phyloP scores from a whole-genome alignment of 2,113 vertebrate species.

The Chaetodon auriga region DNA sequence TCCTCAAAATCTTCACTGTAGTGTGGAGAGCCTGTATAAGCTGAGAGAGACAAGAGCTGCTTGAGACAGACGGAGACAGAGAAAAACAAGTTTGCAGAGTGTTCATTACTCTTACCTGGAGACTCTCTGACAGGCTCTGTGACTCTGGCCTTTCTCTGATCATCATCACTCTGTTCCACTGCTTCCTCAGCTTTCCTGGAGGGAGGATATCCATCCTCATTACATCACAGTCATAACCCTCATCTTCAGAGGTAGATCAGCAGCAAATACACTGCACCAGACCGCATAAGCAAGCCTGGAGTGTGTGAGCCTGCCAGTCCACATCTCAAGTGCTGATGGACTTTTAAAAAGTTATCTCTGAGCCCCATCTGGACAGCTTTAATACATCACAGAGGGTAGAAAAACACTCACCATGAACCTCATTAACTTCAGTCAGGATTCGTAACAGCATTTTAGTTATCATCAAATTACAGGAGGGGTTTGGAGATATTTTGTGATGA shows the following conservation, averaged over 20 bases:
- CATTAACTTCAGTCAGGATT: background rate
- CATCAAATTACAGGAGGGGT: too few species aligned
- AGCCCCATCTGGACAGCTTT: background rate
- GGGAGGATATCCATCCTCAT: slow-evolving; percentile 7
- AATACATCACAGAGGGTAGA: background rate
- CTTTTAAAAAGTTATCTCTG: background rate
- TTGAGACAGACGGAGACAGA: background rate
- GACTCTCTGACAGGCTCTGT: slow-evolving; percentile 23
- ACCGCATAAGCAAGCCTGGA: background rate
- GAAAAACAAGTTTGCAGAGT: background rate
- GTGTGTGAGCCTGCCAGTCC: too few species aligned
- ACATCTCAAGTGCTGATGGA: background rate
- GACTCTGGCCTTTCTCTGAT: background rate
- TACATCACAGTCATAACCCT: background rate
- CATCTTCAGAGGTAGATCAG: slow-evolving; percentile 6
- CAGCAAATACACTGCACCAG: background rate
- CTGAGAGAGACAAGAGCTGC: background rate
- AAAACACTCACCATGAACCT: background rate
- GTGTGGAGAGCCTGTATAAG: slow-evolving; percentile 76
- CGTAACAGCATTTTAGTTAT: background rate
- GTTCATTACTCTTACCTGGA: slow-evolving; percentile 38
- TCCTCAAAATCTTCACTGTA: slow-evolving; percentile 96
- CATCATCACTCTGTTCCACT: slow-evolving; percentile 31
- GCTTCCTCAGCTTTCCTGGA: slow-evolving; percentile 61
- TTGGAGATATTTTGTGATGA: too few species aligned